Conservation (phyloP, 2,888 invertebrate genomes). For the Troilus luridus region DNA sequence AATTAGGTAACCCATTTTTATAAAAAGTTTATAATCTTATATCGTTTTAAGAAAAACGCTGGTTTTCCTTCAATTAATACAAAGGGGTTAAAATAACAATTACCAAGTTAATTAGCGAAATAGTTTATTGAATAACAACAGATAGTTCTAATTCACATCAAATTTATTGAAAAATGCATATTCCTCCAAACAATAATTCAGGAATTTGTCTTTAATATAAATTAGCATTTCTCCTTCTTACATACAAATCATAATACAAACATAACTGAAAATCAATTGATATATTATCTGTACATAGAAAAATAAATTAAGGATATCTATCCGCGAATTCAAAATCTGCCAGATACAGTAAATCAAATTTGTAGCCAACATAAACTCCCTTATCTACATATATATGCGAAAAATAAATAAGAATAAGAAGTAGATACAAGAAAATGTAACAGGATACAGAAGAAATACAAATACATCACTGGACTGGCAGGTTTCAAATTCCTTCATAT, state of each 20-base stretch:
- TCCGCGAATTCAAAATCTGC: slow-evolving; percentile 49
- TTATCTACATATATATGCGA: background rate
- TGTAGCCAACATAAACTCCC: slow-evolving; percentile 7
- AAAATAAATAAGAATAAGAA: slow-evolving; percentile 35
- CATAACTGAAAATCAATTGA: slow-evolving; percentile 43
- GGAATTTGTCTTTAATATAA: slow-evolving; percentile 27
- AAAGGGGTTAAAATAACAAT: background rate
- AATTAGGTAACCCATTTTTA: background rate
- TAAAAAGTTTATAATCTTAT: too few relatives aligned
- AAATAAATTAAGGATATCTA: slow-evolving; percentile 49
- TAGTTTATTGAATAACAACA: slow-evolving; percentile 58
- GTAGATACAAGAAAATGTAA: background rate
- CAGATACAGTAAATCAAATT: slow-evolving; percentile 45
- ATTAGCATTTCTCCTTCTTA: slow-evolving; percentile 31
- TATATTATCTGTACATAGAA: slow-evolving; percentile 49
- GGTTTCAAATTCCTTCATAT: slow-evolving; percentile 48
- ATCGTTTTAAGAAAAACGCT: background rate
- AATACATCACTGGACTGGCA: slow-evolving; percentile 43
- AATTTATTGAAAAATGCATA: slow-evolving; percentile 53
- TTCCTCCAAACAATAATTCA: slow-evolving; percentile 46
- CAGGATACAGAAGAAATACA: slow-evolving; percentile 7
- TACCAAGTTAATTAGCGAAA: slow-evolving; percentile 52
- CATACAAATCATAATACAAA: slow-evolving; percentile 38
- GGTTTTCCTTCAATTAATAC: background rate
- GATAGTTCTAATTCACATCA: slow-evolving; percentile 55